Evolutionary conservation across 2,797 vertebrate species (phyloP), one percentile per base, ranked within the genome.

Genomic region (Enteromius mattozi): DNA sequence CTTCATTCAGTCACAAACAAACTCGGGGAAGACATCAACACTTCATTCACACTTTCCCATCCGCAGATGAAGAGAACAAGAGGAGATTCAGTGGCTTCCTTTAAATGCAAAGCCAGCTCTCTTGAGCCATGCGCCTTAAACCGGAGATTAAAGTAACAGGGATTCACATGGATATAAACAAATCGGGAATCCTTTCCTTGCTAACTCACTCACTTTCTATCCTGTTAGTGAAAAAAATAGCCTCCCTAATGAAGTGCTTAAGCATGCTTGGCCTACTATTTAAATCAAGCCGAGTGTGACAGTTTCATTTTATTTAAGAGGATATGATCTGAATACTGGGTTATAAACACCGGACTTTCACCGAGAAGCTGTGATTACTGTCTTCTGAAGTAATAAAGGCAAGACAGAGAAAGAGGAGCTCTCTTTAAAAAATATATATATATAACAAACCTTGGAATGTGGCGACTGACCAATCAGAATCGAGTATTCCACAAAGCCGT

Each of bases 171-270:
- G 92, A 91, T 93, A 92, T 92, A 87, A 89, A 87, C 90, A 91
- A 93, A 93, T 92, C 91, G 91, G 90, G 88, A 90, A 92, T 91
- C 90, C 88, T 92, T 86, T 88, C 84, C 49, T 76, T 76, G 81
- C 86, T 83, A 80, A 47, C 71, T 85, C 83, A 81, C 88, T 79
- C 86, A n/a, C 86, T 88, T 89, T 83, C 85, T 90, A 74, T 0
- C 6, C 84, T 68, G 85, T 86, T 89, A 92, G 88, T 83, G 88
- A 30, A 86, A 66, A 30, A 80, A 88, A 30, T 30, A 1, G 63
- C 70, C 59, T 49, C 68, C 77, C 82, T 93, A 93, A 94, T 91
- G 89, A 94, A 86, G 49, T 51, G 82, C 79, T 61, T 88, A 81
- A 63, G 86, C 75, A 51, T 88, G 88, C 89, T 91, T 86, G 86